These are phyloP conservation scores for Macroglossus sobrinus DNA, from an alignment of 2,113 vertebrate species.

Conservation along the genomic window DNA sequence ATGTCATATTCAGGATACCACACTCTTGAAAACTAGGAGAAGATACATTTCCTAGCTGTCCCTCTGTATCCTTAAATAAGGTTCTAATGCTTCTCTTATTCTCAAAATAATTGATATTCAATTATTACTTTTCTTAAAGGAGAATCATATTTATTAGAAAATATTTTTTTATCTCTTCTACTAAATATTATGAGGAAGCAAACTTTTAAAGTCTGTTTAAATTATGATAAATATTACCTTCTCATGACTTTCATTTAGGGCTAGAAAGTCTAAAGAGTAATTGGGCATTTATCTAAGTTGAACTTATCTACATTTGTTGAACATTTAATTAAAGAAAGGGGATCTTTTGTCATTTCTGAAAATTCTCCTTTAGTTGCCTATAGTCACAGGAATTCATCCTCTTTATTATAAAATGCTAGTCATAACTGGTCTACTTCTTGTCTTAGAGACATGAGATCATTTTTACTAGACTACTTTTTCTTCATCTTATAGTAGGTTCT, in stretches of 20 bases:
- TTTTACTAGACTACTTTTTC: background rate
- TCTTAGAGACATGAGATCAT: background rate
- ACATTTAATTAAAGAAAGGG: background rate
- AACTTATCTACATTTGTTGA: background rate
- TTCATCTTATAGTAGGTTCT: background rate
- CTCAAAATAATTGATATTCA: background rate
- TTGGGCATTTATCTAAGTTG: background rate
- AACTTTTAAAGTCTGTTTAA: background rate
- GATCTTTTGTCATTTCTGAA: background rate
- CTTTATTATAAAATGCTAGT: background rate
- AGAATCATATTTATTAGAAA: background rate
- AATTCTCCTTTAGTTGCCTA: background rate
- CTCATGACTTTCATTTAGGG: background rate
- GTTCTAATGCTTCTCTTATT: background rate
- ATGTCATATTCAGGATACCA: background rate
- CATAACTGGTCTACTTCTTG: background rate
- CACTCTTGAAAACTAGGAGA: constrained; percentile 12
- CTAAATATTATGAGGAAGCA: background rate
- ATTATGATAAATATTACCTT: background rate
- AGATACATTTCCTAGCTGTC: background rate
- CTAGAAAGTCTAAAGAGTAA: background rate
- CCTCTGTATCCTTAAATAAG: background rate
- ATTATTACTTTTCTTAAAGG: background rate
- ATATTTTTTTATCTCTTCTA: background rate
- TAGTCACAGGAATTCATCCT: background rate